Percentiles rank a stretch among this genome's conserved stretches.
Conservation (phyloP, 1,140 invertebrate species). For the Macrostomum lignano region DNA sequence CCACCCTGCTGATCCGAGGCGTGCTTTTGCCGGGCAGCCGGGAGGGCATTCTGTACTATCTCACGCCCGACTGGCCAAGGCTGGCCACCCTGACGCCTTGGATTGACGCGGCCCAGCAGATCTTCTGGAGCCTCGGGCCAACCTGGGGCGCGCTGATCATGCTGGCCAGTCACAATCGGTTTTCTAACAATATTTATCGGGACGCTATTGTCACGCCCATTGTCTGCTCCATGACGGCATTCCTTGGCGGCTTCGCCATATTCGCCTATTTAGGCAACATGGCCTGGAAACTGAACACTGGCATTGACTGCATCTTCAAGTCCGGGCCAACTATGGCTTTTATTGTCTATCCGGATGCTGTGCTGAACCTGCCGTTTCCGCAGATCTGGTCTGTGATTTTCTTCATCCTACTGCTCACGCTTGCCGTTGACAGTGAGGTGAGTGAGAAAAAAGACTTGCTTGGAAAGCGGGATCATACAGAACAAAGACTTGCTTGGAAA, state of each 20-base stretch:
- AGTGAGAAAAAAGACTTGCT: neutral
- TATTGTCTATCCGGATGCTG: conserved; percentile 50
- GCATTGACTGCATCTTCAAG: conserved; percentile 31
- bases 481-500: too few relatives aligned
- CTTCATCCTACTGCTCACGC: conserved; percentile 32
- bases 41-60: conserved; percentile 48
- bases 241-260: conserved; percentile 13
- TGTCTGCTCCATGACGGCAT: conserved; percentile 51
- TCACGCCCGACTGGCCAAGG: conserved; percentile 50
- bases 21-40: conserved; percentile 45
- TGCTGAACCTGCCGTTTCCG: conserved; percentile 41
- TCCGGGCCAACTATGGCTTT: conserved; percentile 49
- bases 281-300: conserved; percentile 19
- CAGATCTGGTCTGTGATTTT: conserved; percentile 49
- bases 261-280: conserved; percentile 16
- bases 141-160: conserved; percentile 43
- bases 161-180: conserved; percentile 48
- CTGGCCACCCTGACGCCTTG: conserved; percentile 37
- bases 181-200: conserved; percentile 39
- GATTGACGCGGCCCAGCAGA: conserved; percentile 49
- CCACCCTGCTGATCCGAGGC: conserved; percentile 23
- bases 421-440: conserved; percentile 10
- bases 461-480: too few relatives aligned
- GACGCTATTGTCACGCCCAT: conserved; percentile 50
- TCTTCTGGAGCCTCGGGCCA: conserved; percentile 41